phyloP scores from a whole-genome alignment of 2,888 invertebrate species.

The Tetramorium bicarinatum region DNA sequence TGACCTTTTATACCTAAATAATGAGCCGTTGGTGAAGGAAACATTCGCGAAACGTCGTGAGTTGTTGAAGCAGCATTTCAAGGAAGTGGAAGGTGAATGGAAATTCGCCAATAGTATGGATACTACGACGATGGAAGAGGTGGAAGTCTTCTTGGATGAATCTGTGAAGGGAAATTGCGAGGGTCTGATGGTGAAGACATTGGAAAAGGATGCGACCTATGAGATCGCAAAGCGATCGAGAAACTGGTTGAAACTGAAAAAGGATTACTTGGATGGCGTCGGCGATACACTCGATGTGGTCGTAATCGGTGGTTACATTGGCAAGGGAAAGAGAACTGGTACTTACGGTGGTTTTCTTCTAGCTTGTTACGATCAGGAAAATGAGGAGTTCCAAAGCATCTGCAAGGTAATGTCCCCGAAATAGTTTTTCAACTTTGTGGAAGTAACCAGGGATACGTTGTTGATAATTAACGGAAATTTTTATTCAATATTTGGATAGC shows the following conservation, averaged over 20 bases:
- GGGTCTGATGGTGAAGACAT: slow-evolving; percentile 99
- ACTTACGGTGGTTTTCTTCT: slow-evolving; percentile 97
- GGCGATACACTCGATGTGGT: slow-evolving; percentile 97
- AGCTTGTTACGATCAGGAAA: slow-evolving; percentile 96
- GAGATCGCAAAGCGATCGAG: slow-evolving; percentile 98
- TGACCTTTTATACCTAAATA: slow-evolving; percentile 97
- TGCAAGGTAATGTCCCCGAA: slow-evolving; percentile 91
- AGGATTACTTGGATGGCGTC: slow-evolving; percentile 97
- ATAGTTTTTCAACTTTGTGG: neutral
- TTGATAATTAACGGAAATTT: neutral
- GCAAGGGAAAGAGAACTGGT: slow-evolving; percentile 97
- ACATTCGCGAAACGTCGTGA: slow-evolving; percentile 92
- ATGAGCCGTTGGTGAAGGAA: slow-evolving; percentile 92
- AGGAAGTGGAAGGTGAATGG: slow-evolving; percentile 93
- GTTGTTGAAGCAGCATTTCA: slow-evolving; percentile 91
- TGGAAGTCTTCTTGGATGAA: slow-evolving; percentile 97
- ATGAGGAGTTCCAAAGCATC: slow-evolving; percentile 97
- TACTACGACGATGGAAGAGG: slow-evolving; percentile 95
- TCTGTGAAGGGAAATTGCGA: slow-evolving; percentile 99
- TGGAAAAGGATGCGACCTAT: slow-evolving; percentile 95
- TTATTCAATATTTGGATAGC: neutral
- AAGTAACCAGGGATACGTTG: neutral
- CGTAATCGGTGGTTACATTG: slow-evolving; percentile 97
- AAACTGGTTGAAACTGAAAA: slow-evolving; percentile 98
- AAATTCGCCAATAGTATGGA: slow-evolving; percentile 94